Conservation (phyloP, 2,888 invertebrate genomes). For the Drosophila paramelanica region DNA sequence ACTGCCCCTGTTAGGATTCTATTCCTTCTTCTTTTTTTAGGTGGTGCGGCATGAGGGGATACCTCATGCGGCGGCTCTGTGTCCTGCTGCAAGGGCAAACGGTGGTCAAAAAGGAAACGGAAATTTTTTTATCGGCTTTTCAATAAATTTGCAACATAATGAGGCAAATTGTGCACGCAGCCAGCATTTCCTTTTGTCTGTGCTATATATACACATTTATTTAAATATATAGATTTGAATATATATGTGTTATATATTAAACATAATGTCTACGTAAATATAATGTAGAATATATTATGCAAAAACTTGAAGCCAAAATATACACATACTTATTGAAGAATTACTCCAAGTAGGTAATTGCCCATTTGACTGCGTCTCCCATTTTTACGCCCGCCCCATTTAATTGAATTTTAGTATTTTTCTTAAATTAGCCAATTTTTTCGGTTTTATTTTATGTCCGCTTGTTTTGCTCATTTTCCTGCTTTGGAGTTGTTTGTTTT, state of each 20-base stretch:
- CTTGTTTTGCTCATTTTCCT: conserved; percentile 1
- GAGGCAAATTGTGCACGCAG: conserved; percentile 47
- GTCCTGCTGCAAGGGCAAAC: conserved; percentile 57
- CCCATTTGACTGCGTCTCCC: conserved; percentile 3
- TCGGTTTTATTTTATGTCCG: conserved; percentile 5
- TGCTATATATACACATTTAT: background rate
- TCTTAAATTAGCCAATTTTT: conserved; percentile 12
- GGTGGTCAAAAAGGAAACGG: conserved; percentile 52
- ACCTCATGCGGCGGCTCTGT: conserved; percentile 18
- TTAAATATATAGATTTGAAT: background rate
- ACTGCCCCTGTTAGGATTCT: conserved; percentile 8
- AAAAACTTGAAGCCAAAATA: too few relatives aligned
- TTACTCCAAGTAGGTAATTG: background rate
- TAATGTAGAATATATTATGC: too few relatives aligned
- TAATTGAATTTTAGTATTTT: conserved; percentile 27
- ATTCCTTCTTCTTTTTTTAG: background rate
- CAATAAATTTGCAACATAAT: conserved; percentile 73
- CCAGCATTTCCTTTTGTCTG: conserved; percentile 12
- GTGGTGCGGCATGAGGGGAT: background rate
- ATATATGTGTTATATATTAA: background rate
- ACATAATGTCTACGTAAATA: too few relatives aligned
- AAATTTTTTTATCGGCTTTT: conserved; percentile 64
- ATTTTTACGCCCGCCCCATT: background rate
- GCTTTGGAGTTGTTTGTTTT: conserved; percentile 16
- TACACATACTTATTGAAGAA: background rate